Evolutionary conservation across 2,888 invertebrate species (phyloP), one percentile per base, ranked within the genome.

Genomic region (Odontomyia ornata): DNA sequence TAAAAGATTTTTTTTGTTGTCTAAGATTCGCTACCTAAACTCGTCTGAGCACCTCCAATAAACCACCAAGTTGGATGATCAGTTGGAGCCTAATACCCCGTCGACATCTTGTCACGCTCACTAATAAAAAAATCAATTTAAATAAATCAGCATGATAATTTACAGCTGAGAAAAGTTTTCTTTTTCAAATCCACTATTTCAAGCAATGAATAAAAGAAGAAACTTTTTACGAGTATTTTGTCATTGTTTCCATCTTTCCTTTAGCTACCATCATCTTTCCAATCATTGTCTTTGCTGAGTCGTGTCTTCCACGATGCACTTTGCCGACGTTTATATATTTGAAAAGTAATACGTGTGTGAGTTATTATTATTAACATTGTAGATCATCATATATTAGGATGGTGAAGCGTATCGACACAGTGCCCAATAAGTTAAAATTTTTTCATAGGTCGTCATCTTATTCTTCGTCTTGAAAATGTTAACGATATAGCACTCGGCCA

Each of bases 1-100:
- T n/a, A n/a, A n/a, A n/a, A n/a, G n/a, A n/a, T n/a, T n/a, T n/a
- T n/a, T n/a, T n/a, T n/a, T n/a, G n/a, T n/a, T n/a, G n/a, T n/a
- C n/a, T n/a, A n/a, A n/a, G n/a, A n/a, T n/a, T n/a, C n/a, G n/a
- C n/a, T n/a, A n/a, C n/a, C n/a, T n/a, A n/a, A n/a, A n/a, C n/a
- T n/a, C n/a, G n/a, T n/a, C n/a, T n/a, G n/a, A n/a, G n/a, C n/a
- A n/a, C n/a, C n/a, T n/a, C n/a, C n/a, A n/a, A n/a, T n/a, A n/a
- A n/a, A n/a, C n/a, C n/a, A n/a, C n/a, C n/a, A n/a, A n/a, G n/a
- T n/a, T n/a, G n/a, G n/a, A n/a, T 86, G n/a, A 84, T 83, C 86
- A 86, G 86, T 86, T 86, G 86, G 86, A 86, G 86, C 86, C 85
- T 85, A 85, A 84, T 82, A n/a, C n/a, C n/a, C n/a, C n/a, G n/a